Evolutionary conservation across 2,113 vertebrate species (phyloP).

Genomic region (Machaerirhynchus nigripectus): DNA sequence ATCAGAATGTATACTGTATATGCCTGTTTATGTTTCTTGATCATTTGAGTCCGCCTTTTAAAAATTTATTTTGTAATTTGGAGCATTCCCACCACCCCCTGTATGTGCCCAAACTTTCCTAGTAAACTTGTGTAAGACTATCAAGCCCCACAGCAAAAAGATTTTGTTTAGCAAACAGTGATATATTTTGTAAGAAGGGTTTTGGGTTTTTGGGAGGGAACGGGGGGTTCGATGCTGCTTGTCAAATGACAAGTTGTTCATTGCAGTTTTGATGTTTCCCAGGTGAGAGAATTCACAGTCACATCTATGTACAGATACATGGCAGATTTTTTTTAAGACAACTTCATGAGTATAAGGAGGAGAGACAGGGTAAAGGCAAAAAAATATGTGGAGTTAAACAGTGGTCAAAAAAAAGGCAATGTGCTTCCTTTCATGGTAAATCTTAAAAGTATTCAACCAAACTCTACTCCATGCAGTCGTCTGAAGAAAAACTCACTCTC

Average conservation of each 20-base stretch:
- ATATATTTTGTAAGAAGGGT: slow-evolving; percentile 24
- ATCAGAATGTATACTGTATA: slow-evolving; percentile 66
- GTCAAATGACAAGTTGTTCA: background rate
- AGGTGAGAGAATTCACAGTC: slow-evolving; percentile 68
- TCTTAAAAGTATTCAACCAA: slow-evolving; percentile 80
- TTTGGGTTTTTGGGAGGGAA: background rate
- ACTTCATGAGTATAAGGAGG: slow-evolving; percentile 33
- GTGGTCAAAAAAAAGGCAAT: slow-evolving; percentile 63
- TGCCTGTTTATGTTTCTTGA: slow-evolving; percentile 69
- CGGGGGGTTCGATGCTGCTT: background rate
- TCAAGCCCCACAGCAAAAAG: background rate
- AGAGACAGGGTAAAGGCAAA: slow-evolving; percentile 36
- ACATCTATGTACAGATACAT: background rate
- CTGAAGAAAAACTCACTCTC: slow-evolving; percentile 82
- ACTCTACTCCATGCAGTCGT: slow-evolving; percentile 77
- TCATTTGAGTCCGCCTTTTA: slow-evolving; percentile 63
- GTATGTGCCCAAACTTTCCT: background rate
- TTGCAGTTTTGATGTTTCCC: slow-evolving; percentile 52
- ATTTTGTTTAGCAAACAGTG: slow-evolving; percentile 61
- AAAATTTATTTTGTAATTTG: slow-evolving; percentile 50
- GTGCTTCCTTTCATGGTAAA: slow-evolving; percentile 75
- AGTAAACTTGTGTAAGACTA: background rate
- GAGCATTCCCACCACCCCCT: background rate
- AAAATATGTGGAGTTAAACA: slow-evolving; percentile 70
- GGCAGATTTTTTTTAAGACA: slow-evolving; percentile 23